A percentile compares a stretch with the other conserved stretches of the same genome.
Evolutionary conservation across 2,113 vertebrate species (phyloP).

Genomic region (Gobius niger): DNA sequence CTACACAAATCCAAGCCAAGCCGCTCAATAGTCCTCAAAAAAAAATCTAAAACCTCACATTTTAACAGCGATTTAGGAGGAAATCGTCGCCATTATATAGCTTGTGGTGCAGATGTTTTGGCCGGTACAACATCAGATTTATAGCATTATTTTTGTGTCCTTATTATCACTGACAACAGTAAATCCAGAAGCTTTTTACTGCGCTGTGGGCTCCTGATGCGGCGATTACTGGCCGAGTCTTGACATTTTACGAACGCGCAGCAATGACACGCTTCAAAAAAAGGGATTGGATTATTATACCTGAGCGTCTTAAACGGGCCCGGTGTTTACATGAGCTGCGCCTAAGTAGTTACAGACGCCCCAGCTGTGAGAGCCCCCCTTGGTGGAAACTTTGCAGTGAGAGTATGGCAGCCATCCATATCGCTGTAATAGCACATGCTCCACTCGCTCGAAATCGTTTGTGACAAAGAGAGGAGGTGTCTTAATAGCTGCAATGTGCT

Average conservation of each 20-base stretch:
- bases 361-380: conserved; percentile 31
- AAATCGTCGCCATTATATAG: conserved; percentile 1
- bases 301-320: conserved; percentile 25
- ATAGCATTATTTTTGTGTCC: conserved; percentile 2
- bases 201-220: neutral
- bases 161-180: neutral
- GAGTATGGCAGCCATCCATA: conserved; percentile 37
- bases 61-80: neutral
- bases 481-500: neutral
- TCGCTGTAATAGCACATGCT: conserved; percentile 20
- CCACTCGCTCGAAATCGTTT: conserved; percentile 28
- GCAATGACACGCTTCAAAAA: conserved; percentile 16
- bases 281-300: conserved; percentile 53
- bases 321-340: conserved; percentile 27
- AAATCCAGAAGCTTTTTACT: conserved; percentile 11
- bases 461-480: conserved; percentile 11
- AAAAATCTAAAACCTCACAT: conserved; percentile 2
- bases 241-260: conserved; percentile 18
- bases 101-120: conserved; percentile 5
- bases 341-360: conserved; percentile 50
- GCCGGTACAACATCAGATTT: neutral
- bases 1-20: conserved; percentile 6
- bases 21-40: neutral
- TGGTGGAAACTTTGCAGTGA: conserved; percentile 54
- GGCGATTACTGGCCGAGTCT: neutral